phyloP scores from a whole-genome alignment of 2,888 invertebrate species.

The Mechanitis mazaeus region DNA sequence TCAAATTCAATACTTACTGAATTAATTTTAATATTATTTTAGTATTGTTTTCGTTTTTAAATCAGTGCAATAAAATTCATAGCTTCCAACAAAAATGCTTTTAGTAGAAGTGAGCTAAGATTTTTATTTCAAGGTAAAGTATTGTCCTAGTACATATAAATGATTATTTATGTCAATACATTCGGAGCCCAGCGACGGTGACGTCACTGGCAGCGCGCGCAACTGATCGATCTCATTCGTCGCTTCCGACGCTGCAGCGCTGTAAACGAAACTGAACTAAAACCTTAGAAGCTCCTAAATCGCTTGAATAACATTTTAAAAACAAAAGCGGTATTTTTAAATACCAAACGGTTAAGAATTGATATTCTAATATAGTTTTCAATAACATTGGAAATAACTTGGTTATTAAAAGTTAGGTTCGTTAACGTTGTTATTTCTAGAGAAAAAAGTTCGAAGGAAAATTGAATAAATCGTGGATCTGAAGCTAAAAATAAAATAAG shows the following conservation, averaged over 20 bases:
- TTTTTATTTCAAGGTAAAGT: constrained; percentile 27
- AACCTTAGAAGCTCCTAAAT: constrained; percentile 38
- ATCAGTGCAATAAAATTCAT: background rate
- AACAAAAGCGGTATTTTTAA: constrained; percentile 11
- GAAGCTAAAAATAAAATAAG: constrained; percentile 5
- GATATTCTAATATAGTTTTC: constrained; percentile 1
- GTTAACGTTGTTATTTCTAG: constrained; percentile 3
- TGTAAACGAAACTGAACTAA: constrained; percentile 17
- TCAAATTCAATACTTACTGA: too few species aligned
- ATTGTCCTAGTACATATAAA: constrained; percentile 31
- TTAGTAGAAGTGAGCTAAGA: constrained; percentile 10
- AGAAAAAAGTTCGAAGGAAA: background rate
- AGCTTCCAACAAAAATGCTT: constrained; percentile 4
- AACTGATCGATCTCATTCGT: constrained; percentile 60
- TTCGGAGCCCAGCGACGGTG: constrained; percentile 59
- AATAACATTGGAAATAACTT: constrained; percentile 1
- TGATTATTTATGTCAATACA: constrained; percentile 33
- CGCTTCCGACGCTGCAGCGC: constrained; percentile 56
- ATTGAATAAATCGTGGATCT: background rate
- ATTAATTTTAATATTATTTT: too few species aligned
- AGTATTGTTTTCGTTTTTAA: background rate
- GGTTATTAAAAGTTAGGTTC: background rate
- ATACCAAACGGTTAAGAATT: background rate
- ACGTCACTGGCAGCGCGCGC: constrained; percentile 72
- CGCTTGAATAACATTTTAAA: constrained; percentile 34